These are phyloP conservation scores for Hypotaenidia philippensis DNA, from an alignment of 2,797 vertebrate genomes.

Conservation along the genomic window DNA sequence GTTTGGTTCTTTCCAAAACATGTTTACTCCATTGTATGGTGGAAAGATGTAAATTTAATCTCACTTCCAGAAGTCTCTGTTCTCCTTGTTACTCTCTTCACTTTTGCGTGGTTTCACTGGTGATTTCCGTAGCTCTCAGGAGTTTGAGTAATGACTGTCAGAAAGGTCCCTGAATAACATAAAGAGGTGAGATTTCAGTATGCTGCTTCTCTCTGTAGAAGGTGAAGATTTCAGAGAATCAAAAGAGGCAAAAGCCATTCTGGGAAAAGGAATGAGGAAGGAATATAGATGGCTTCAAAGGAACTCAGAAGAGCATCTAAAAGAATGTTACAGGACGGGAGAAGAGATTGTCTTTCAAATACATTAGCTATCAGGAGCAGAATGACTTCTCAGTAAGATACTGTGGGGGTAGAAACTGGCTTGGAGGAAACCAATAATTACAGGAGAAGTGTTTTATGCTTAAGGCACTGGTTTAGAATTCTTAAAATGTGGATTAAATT, in stretches of 20 bases:
- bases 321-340: not conserved
- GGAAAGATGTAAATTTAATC: not conserved
- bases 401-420: not conserved
- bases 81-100: not conserved
- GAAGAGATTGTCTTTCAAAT: not conserved
- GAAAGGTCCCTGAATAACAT: not conserved
- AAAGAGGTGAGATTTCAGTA: not conserved
- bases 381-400: not conserved
- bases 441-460: not conserved
- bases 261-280: not conserved
- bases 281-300: not conserved
- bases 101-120: not conserved
- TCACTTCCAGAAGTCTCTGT: not conserved
- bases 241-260: not conserved
- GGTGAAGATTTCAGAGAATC: not conserved
- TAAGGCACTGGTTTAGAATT: not conserved
- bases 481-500: not conserved
- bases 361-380: not conserved
- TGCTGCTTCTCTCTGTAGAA: not conserved
- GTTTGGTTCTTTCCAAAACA: not conserved
- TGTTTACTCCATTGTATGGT: not conserved
- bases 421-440: not conserved
- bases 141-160: not conserved
- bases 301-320: not conserved
- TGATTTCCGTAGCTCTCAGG: not conserved